phyloP scores from a whole-genome alignment of 2,888 invertebrate genomes.

The Oxytorus armatus region DNA sequence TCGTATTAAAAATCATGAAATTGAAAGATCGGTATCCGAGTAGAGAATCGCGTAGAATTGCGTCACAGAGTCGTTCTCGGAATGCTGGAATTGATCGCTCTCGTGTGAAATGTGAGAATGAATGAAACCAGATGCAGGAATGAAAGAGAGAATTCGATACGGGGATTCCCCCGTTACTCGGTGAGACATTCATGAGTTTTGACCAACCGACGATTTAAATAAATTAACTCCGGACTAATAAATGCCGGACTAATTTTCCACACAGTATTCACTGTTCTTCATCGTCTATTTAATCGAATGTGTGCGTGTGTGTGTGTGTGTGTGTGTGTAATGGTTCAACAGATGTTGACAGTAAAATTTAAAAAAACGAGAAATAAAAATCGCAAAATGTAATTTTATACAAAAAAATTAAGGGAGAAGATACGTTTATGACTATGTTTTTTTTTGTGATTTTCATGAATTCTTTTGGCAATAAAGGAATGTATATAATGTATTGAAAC shows the following conservation, averaged over 20 bases:
- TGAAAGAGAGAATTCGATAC: constrained; percentile 4
- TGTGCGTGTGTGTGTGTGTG: too few relatives aligned
- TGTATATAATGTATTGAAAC: too few relatives aligned
- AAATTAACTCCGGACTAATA: constrained; percentile 52
- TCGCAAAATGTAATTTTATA: background rate
- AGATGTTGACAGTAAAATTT: background rate
- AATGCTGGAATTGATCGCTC: constrained; percentile 17
- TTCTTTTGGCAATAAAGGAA: too few relatives aligned
- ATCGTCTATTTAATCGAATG: background rate
- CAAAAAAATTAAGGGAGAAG: too few relatives aligned
- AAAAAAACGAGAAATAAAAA: background rate
- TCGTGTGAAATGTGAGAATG: constrained; percentile 43
- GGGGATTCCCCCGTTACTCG: constrained; percentile 54
- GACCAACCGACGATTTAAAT: constrained; percentile 27
- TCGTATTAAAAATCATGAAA: background rate
- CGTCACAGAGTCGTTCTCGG: constrained; percentile 49
- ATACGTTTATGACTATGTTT: too few relatives aligned
- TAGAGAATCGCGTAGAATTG: constrained; percentile 29
- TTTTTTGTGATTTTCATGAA: too few relatives aligned
- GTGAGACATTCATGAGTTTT: constrained; percentile 40
- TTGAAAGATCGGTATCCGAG: background rate
- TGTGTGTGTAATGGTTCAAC: background rate
- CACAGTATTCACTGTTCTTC: constrained; percentile 22
- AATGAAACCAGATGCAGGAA: constrained; percentile 56
- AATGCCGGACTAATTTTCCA: constrained; percentile 8